Evolutionary conservation across 2,113 vertebrate species (phyloP), one percentile per base, ranked within the genome.

Genomic region (Haemorhous mexicanus): DNA sequence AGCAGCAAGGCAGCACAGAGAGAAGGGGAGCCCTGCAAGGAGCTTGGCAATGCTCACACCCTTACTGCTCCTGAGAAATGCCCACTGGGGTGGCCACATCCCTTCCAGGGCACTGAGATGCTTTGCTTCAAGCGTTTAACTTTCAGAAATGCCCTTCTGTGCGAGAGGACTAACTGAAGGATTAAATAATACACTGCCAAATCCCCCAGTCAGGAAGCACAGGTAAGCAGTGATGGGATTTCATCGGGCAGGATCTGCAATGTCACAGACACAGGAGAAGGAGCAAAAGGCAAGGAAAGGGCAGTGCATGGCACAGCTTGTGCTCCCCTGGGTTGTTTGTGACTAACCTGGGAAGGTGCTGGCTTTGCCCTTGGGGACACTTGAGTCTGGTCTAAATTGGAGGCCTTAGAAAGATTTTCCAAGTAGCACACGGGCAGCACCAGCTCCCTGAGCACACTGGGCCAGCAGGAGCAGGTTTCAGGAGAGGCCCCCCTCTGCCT

Each of bases 61-160:
- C 23, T 33, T 4, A 9, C 1, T 52, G 22, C 43, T 35, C 41
- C 41, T 8, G 9, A 41, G 47, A 67, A 39, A 39, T 3, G 7
- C 55, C n/a, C 0, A 0, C 7, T 6, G 4, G 7, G 59, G 23
- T 7, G 7, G 63, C 33, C 41, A 16, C 4, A 0, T 6, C 1
- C 0, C 9, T 21, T 11, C n/a, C 32, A 7, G 49, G 0, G 15
- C 8, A 7, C 35, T 10, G 59, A 33, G 27, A 43, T 2, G 26
- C 15, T 74, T 24, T 33, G 9, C 4, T 35, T 56, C 69, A 26
- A 52, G 41, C 17, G 50, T 10, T 46, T 20, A 37, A 2, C 47
- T 28, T 35, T 16, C 37, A 58, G 43, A 83, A 62, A 33, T 2
- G 18, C 4, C 0, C 3, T 5, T 3, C 35, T 6, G 1, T 47